These are phyloP conservation scores for Wasmannia auropunctata DNA, from an alignment of 1,140 invertebrate genomes.

Conservation along the genomic window DNA sequence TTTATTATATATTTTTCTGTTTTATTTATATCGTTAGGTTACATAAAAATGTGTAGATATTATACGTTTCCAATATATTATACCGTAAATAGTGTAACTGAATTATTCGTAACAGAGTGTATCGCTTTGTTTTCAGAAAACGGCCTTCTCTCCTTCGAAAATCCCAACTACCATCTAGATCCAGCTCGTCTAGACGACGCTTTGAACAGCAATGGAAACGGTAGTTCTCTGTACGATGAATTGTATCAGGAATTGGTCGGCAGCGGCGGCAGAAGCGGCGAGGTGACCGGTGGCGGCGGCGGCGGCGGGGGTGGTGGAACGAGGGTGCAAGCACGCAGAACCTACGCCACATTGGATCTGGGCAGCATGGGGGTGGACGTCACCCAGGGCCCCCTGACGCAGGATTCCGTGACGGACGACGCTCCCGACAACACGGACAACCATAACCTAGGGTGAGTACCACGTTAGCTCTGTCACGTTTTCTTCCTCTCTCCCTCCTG, in stretches of 20 bases:
- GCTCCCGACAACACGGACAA: conserved; percentile 88
- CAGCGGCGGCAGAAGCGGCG: conserved; percentile 72
- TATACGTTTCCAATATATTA: not conserved
- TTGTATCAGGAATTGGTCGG: conserved; percentile 88
- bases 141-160: conserved; percentile 94
- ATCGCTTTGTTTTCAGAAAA: conserved; percentile 88
- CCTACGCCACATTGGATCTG: conserved; percentile 89
- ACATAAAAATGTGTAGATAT: not conserved
- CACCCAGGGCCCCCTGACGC: conserved; percentile 87
- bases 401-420: conserved; percentile 86
- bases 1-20: too few species aligned
- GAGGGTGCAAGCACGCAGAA: conserved; percentile 86
- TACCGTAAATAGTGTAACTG: not conserved
- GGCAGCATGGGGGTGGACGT: conserved; percentile 91
- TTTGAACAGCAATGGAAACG: conserved; percentile 90
- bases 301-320: conserved; percentile 77
- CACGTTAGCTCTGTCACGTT: conserved; percentile 23
- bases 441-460: conserved; percentile 84
- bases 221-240: conserved; percentile 86
- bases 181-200: conserved; percentile 91
- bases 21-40: not conserved
- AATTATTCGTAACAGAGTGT: not conserved
- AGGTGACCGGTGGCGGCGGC: conserved; percentile 72
- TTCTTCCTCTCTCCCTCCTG: not conserved
- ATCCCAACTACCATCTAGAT: conserved; percentile 94